Evolutionary conservation across 2,113 vertebrate genomes (phyloP).

Genomic region (Menura novaehollandiae): DNA sequence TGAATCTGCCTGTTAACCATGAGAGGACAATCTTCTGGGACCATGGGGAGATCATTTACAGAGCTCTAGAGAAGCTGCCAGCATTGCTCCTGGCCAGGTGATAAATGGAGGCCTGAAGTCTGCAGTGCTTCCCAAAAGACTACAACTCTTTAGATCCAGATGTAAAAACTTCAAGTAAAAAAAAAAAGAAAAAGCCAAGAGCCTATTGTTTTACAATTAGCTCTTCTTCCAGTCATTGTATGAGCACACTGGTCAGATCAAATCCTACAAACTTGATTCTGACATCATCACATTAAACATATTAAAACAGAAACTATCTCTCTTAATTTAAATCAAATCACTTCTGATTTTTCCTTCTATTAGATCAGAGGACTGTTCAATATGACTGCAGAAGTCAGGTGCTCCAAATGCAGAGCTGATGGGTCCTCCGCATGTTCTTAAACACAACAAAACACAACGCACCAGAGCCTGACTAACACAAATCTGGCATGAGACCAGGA

Average conservation of each 20-base stretch:
- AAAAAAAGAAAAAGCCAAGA: neutral
- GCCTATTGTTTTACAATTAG: neutral
- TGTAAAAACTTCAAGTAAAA: neutral
- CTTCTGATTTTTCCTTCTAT: neutral
- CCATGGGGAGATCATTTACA: neutral
- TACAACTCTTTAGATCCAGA: neutral
- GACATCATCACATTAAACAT: neutral
- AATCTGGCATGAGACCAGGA: conserved; percentile 10
- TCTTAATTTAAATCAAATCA: neutral
- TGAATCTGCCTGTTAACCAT: neutral
- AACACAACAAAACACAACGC: neutral
- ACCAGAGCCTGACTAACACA: neutral
- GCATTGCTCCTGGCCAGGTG: neutral
- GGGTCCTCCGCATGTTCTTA: neutral
- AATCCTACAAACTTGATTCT: neutral
- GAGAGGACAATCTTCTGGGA: neutral
- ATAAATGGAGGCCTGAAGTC: neutral
- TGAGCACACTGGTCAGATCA: neutral
- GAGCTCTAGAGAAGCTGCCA: neutral
- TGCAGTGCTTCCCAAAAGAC: neutral
- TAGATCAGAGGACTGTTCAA: neutral
- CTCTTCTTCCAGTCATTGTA: neutral
- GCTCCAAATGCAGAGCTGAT: neutral
- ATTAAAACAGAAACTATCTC: neutral
- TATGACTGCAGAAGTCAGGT: neutral